Evolutionary conservation across 2,888 invertebrate genomes (phyloP), one percentile per base, ranked within the genome.

Genomic region (Morpho helenor): DNA sequence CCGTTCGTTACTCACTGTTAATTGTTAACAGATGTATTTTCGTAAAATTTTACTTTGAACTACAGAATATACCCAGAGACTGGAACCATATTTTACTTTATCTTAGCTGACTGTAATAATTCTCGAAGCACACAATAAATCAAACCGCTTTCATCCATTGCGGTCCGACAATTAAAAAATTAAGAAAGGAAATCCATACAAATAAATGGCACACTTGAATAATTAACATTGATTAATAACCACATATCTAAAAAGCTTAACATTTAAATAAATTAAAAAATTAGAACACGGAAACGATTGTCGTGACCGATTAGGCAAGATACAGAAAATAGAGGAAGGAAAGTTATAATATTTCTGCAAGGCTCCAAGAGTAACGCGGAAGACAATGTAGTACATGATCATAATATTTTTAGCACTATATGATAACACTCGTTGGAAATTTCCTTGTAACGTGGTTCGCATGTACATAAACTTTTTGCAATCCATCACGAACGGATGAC

Each of bases 391-490:
- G 7, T 53, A 55, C 42, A 50, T 42, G 41, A 50, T 56, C 49
- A 23, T 49, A 16, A 61, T 48, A 57, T 52, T 55, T 57, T 61
- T 49, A 61, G 43, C 43, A 57, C 45, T 16, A 42, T 45, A 46
- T 45, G 64, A 64, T 64, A 64, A 58, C 43, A 47, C 50, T 54
- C 2, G 31, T 31, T 54, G 64, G 64, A 64, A 64, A 58, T 60
- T 64, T 64, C 62, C 64, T 60, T 47, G 55, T 42, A 41, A 43
- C 50, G 53, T 62, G 56, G 49, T 54, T 58, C 58, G 54, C 48
- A 40, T 61, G 46, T 46, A 46, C 53, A 51, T 54, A 45, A 62
- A 58, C 61, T 62, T 52, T 47, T 55, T 51, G 52, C 52, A 54
- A 64, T 62, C 57, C 58, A 62, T 64, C 62, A 64, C 54, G 58